A percentile compares a stretch with the other conserved stretches of the same genome.
These are phyloP conservation scores for Marcusenius ussheri DNA, from an alignment of 2,113 vertebrate species.

Conservation along the genomic window DNA sequence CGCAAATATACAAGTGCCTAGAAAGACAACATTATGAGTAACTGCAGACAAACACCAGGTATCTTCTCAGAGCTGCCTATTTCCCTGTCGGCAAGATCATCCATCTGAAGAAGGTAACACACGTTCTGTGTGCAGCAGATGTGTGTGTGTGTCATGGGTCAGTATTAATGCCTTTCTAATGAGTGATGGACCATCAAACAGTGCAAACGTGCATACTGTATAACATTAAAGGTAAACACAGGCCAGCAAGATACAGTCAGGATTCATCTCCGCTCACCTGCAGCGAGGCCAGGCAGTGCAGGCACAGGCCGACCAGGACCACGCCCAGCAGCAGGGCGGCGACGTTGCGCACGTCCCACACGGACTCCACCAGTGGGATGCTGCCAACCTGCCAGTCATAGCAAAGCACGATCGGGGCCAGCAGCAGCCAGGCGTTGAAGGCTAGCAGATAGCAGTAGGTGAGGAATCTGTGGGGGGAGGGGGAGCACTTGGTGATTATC, in stretches of 20 bases:
- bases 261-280: constrained; percentile 64
- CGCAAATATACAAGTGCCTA: neutral
- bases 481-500: neutral
- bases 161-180: neutral
- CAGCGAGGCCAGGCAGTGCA: constrained; percentile 68
- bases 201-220: neutral
- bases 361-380: constrained; percentile 82
- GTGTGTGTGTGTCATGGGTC: neutral
- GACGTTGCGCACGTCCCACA: constrained; percentile 74
- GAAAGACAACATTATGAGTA: neutral
- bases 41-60: neutral
- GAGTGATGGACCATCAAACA: neutral
- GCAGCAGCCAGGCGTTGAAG: constrained; percentile 86
- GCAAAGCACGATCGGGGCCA: constrained; percentile 82
- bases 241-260: neutral
- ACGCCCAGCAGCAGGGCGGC: constrained; percentile 67
- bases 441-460: constrained; percentile 90
- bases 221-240: neutral
- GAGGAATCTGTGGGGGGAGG: constrained; percentile 65
- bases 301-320: constrained; percentile 62
- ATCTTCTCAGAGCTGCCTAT: neutral
- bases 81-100: neutral
- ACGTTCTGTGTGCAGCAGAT: neutral
- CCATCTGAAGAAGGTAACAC: neutral
- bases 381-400: constrained; percentile 99